These are phyloP conservation scores for Bucco capensis DNA, from an alignment of 2,113 vertebrate species.

Conservation along the genomic window DNA sequence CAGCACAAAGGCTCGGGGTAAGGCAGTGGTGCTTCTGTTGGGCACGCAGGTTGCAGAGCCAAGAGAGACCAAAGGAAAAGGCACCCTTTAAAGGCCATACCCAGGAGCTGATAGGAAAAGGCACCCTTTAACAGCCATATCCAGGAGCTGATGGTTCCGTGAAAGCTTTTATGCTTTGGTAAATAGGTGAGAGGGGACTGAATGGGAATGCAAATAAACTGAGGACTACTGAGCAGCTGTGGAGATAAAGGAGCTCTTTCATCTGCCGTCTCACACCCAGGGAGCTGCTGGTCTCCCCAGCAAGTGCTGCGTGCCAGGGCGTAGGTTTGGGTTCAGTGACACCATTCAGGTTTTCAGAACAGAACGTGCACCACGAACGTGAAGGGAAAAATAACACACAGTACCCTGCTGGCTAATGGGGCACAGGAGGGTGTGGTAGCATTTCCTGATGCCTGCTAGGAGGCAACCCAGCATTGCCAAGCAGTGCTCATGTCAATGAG, in stretches of 20 bases:
- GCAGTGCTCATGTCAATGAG: rapidly evolving
- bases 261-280: background rate
- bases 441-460: background rate
- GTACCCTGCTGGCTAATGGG: rapidly evolving
- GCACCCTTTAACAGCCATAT: rapidly evolving
- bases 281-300: background rate
- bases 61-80: background rate
- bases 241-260: background rate
- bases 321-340: background rate
- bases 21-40: background rate
- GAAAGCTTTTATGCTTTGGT: background rate
- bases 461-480: background rate
- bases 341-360: background rate
- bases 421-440: rapidly evolving
- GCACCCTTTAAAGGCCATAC: rapidly evolving
- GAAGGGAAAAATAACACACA: background rate
- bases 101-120: background rate
- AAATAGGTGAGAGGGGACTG: background rate
- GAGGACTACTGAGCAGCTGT: background rate
- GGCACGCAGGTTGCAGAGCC: background rate
- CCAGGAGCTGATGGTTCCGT: rapidly evolving
- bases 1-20: background rate
- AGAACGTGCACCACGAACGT: background rate
- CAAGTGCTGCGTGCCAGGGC: background rate
- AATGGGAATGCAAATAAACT: conserved; percentile 1